A percentile compares a stretch with the other conserved stretches of the same genome.
These are phyloP conservation scores for Ferrisia virgata DNA, from an alignment of 2,888 invertebrate genomes.

Conservation along the genomic window DNA sequence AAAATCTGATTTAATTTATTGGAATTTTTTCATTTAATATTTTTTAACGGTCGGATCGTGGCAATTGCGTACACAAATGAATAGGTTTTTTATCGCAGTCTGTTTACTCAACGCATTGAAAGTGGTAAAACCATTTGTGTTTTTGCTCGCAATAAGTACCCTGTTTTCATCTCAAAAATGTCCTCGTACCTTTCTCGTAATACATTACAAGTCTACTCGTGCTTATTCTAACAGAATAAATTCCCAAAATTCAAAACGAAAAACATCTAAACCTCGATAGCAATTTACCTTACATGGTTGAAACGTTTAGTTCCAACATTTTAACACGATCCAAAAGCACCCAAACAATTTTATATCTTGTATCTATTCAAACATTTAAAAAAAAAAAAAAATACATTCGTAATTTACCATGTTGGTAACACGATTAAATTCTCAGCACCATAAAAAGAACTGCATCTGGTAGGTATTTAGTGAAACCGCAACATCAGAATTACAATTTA, in stretches of 20 bases:
- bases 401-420: not conserved
- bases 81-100: too few relatives aligned
- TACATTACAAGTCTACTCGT: too few relatives aligned
- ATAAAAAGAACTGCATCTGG: constrained; percentile 6
- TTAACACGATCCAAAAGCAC: not conserved
- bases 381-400: not conserved
- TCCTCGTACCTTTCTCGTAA: not conserved
- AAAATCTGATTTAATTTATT: too few relatives aligned
- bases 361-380: not conserved
- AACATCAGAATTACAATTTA: too few relatives aligned
- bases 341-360: not conserved
- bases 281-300: not conserved
- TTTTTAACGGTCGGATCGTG: too few relatives aligned
- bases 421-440: not conserved
- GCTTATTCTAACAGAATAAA: not conserved
- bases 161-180: too few relatives aligned
- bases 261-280: not conserved
- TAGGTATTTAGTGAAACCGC: too few relatives aligned
- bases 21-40: too few relatives aligned
- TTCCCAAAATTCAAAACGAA: not conserved
- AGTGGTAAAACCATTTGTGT: too few relatives aligned
- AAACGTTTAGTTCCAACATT: not conserved
- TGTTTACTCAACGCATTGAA: too few relatives aligned
- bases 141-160: too few relatives aligned
- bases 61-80: too few relatives aligned